Evolutionary conservation across 2,113 vertebrate genomes (phyloP), one percentile per base, ranked within the genome.

Genomic region (Ascaphus truei): DNA sequence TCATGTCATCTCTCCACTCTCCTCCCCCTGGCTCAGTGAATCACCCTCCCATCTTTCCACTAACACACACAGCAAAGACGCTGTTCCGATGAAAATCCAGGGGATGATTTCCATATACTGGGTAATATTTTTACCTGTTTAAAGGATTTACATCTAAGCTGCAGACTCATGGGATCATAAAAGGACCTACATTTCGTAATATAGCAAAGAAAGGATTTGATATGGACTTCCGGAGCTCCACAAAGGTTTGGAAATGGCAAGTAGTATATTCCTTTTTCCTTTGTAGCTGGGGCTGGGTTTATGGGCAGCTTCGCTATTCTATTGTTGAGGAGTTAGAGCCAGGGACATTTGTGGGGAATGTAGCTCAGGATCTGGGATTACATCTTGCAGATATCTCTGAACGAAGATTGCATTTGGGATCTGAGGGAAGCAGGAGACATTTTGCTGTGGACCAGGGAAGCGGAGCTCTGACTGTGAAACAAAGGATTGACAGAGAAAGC

Each of bases 301-400:
- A 26, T 48, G 55, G 53, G 53, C 65, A 68, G 65, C 65, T 68
- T 20, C 85, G 52, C 52, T 92, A 90, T 78, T 88, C 89, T 25
- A 81, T 91, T 74, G 55, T 88, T 76, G 90, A 92, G 76, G 89
- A 92, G 68, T 85, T 87, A 1, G 88, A 91, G 75, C 86, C 80
- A 20, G 90, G 90, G 76, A 87, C 89, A 1, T 68, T 86, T 68
- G 86, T 95, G 16, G 92, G 88, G 73, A 86, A 89, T 76, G 62
- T 90, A 25, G 84, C 91, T 5, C 90, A 91, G 74, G 93, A 95
- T 81, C 65, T 98, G 77, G 87, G 92, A 51, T 87, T 96, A 34
- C 81, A 85, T 76, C 78, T 89, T 25, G 79, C 85, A 51, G 93
- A 96, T 26, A 80, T 97, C 55, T 83, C 85, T 12, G 16, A 77